A percentile compares a stretch with the other conserved stretches of the same genome.
These are phyloP conservation scores for Ellobium chinense DNA, from an alignment of 2,888 invertebrate species.

Conservation along the genomic window DNA sequence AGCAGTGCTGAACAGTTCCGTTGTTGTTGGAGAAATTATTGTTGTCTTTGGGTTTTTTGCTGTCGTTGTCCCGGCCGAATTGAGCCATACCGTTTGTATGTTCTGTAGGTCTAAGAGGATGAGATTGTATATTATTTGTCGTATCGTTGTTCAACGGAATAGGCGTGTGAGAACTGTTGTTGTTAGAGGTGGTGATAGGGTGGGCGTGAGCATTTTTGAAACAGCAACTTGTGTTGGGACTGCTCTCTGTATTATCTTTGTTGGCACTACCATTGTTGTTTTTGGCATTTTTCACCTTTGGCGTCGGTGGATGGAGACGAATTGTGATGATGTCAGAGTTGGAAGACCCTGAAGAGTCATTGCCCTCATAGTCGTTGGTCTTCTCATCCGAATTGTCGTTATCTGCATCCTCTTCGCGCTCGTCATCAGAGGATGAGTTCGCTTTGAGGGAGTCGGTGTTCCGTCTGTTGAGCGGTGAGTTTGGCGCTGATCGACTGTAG, in stretches of 20 bases:
- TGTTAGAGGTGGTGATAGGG: not conserved
- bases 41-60: not conserved
- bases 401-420: conserved; percentile 14
- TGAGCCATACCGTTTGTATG: not conserved
- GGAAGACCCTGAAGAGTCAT: not conserved
- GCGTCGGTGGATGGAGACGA: conserved; percentile 45
- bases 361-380: conserved; percentile 31
- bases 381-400: conserved; percentile 14
- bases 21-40: not conserved
- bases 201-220: not conserved
- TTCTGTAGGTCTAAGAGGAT: not conserved
- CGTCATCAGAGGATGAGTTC: conserved; percentile 7
- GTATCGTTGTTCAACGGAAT: not conserved
- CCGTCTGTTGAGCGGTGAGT: conserved; percentile 29
- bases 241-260: too few relatives aligned
- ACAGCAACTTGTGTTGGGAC: not conserved
- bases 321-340: conserved; percentile 46
- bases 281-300: conserved; percentile 12
- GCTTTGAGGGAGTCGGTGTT: not conserved
- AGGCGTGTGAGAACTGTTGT: not conserved
- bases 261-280: not conserved
- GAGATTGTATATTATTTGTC: too few relatives aligned
- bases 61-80: not conserved
- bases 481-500: conserved; percentile 34
- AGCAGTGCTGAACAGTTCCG: conserved; percentile 11